These are phyloP conservation scores for Meandrina meandrites DNA, from an alignment of 92 coral and sea anemone genomes.

Conservation along the genomic window DNA sequence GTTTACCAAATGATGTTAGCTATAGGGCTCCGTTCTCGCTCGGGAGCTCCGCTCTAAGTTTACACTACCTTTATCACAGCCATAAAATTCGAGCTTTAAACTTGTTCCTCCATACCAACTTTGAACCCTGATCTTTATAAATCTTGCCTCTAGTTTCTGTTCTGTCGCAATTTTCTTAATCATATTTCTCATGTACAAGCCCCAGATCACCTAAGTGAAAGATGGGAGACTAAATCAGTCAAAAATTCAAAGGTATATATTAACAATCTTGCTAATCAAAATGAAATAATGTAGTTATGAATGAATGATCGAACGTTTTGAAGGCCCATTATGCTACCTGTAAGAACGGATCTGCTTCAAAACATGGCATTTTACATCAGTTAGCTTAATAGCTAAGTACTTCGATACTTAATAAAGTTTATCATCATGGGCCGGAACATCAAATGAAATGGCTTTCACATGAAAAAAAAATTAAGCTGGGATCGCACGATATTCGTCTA, in stretches of 20 bases:
- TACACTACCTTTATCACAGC: constrained; percentile 41
- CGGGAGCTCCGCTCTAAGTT: not conserved
- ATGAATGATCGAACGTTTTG: not conserved
- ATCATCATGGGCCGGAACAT: no score
- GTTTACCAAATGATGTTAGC: no score
- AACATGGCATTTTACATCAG: no score
- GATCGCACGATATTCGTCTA: no score
- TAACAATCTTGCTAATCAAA: not conserved
- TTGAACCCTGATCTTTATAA: constrained; percentile 10
- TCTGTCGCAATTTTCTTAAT: constrained; percentile 9
- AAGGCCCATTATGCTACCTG: not conserved
- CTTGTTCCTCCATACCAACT: not conserved
- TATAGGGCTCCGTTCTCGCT: no score
- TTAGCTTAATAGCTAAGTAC: no score
- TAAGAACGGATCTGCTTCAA: no score
- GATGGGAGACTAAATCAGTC: not conserved
- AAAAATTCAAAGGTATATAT: not conserved
- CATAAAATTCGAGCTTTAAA: constrained; percentile 47
- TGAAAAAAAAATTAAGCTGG: no score
- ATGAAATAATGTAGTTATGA: no score
- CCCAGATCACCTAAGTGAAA: not conserved
- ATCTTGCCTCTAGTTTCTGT: constrained; percentile 40
- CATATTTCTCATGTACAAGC: not conserved
- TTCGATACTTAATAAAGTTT: no score
- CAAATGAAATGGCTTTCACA: no score